Base-by-base conservation (phyloP, 2,888 invertebrate genomes). In the Gastrophysa polygoni region DNA sequence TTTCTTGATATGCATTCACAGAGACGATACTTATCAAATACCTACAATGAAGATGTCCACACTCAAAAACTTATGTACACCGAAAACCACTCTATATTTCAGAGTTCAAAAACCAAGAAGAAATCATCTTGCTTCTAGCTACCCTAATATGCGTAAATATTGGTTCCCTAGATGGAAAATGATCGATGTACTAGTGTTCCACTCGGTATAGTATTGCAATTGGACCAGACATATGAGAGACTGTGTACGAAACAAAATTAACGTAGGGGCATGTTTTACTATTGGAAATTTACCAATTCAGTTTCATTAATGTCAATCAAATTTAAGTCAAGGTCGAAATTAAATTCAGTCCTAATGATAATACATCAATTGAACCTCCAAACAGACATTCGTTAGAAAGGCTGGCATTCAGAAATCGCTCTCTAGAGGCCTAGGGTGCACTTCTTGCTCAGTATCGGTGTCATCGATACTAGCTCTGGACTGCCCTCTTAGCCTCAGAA, bases 371-470 rank as follows among this genome's bases (percentile, higher is more conserved):
- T 10, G 10, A 32, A 32, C 14, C 38, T 14, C 14, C 38, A 38
- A 4, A 38, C 14, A 14, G 38, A 14, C 11, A 14, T n/a, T 3
- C 29, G 6, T 32, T 10, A 8, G 10, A 32, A 32, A 32, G 29
- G 10, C 4, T 8, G 10, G 2, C 10, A n/a, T 65, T 68, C 67
- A 76, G 67, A 76, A 73, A 72, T 76, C 75, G 71, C 76, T 76
- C 70, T 76, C 74, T 61, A 76, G 63, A 34, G 74, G 74, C 50
- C 59, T 60, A 47, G 67, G 58, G 59, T 61, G 66, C 44, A 64
- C 63, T 21, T 61, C 61, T 4, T 56, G 55, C 32, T 66, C 66
- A 44, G 60, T 60, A 14, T 71, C 72, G 21, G 59, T 71, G 60
- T 72, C 73, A 20, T 73, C 62, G 38, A 63, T 50, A 16, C 67